Conservation (phyloP, 2,113 vertebrate species). For the Podarcis cretensis region DNA sequence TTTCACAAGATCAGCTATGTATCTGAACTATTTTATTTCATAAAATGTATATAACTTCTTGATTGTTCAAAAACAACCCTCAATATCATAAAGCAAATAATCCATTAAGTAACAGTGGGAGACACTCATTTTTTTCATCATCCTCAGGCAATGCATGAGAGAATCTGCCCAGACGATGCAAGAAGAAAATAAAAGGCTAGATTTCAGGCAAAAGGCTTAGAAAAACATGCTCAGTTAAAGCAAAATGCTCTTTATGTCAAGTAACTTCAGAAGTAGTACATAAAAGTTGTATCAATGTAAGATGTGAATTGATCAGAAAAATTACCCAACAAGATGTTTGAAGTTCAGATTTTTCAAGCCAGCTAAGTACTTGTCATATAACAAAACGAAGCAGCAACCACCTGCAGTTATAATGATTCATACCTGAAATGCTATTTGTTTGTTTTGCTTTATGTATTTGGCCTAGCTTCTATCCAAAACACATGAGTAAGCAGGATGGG, state of each 20-base stretch:
- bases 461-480: background rate
- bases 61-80: background rate
- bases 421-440: background rate
- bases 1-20: background rate
- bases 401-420: background rate
- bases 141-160: background rate
- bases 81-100: background rate
- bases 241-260: background rate
- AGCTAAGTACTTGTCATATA: background rate
- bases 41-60: background rate
- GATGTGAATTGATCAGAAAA: background rate
- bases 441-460: background rate
- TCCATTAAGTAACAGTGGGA: background rate
- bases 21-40: background rate
- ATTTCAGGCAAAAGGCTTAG: background rate
- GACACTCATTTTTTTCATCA: background rate
- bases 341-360: too few relatives aligned
- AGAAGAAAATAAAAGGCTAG: background rate
- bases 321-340: background rate
- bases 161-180: background rate
- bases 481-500: background rate
- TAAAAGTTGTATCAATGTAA: background rate
- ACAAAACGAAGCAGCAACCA: background rate
- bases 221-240: background rate
- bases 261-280: background rate